A percentile compares a stretch with the other conserved stretches of the same genome.
Conservation (phyloP, 2,113 vertebrate genomes). For the Bufo gargarizans region DNA sequence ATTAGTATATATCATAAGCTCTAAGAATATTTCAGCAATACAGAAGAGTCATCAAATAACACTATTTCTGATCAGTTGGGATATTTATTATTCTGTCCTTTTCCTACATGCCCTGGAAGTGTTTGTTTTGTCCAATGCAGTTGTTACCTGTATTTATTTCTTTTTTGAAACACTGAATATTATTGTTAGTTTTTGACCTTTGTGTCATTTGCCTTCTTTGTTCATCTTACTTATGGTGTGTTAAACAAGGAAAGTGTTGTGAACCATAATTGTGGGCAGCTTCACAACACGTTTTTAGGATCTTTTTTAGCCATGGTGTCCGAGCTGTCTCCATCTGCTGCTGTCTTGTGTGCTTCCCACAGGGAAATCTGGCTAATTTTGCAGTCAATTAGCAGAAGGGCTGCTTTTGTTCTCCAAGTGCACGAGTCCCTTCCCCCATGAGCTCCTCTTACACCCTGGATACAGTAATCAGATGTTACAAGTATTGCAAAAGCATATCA, state of each 20-base stretch:
- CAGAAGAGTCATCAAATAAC: background rate
- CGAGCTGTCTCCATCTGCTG: constrained; percentile 90
- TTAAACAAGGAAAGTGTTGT: constrained; percentile 85
- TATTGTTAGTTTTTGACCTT: constrained; percentile 70
- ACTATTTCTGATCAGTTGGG: background rate
- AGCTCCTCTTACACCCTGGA: constrained; percentile 80
- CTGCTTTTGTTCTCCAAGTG: constrained; percentile 88
- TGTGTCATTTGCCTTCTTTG: constrained; percentile 69
- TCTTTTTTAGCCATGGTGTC: constrained; percentile 78
- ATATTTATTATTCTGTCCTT: background rate
- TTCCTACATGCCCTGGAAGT: constrained; percentile 17
- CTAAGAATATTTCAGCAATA: too few relatives aligned
- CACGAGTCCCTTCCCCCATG: constrained; percentile 72
- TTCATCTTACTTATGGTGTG: constrained; percentile 74
- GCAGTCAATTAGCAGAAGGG: constrained; percentile 99
- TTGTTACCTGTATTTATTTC: constrained; percentile 12
- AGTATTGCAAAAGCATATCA: constrained; percentile 78
- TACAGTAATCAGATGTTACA: constrained; percentile 75
- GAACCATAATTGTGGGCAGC: constrained; percentile 88
- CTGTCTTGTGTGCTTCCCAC: constrained; percentile 82
- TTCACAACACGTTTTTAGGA: constrained; percentile 84
- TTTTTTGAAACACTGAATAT: constrained; percentile 40
- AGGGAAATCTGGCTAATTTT: constrained; percentile 92
- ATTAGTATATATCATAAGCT: too few relatives aligned
- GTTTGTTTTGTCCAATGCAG: constrained; percentile 22